Conservation (phyloP, 2,797 vertebrate genomes). For the Centroberyx gerrardi region DNA sequence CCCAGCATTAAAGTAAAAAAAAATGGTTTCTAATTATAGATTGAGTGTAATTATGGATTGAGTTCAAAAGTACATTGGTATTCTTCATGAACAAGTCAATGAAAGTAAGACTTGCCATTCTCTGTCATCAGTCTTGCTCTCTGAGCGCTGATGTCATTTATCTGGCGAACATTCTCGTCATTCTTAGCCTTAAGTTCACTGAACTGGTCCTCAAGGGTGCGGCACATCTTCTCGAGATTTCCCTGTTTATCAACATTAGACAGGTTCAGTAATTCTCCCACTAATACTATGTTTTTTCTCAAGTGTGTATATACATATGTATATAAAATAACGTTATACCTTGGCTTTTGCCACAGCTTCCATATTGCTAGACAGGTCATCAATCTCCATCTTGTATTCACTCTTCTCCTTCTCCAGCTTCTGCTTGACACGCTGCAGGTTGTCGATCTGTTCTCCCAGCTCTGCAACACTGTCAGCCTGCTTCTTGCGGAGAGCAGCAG, state of each 20-base stretch:
- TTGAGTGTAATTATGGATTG: no score
- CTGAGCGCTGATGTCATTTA: slow-evolving; percentile 87
- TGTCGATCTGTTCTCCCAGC: slow-evolving; percentile 92
- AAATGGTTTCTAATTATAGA: neutral
- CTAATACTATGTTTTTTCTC: no score
- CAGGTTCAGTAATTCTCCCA: no score
- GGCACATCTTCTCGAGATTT: no score
- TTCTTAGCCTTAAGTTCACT: no score
- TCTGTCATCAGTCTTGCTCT: slow-evolving; percentile 91
- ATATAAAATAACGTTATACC: slow-evolving; percentile 67
- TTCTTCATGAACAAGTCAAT: no score
- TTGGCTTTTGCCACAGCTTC: slow-evolving; percentile 90
- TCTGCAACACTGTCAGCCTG: slow-evolving; percentile 90
- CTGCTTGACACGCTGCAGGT: slow-evolving; percentile 92
- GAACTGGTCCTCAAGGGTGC: no score
- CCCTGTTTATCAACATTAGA: no score
- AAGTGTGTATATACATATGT: no score
- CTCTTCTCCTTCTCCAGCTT: slow-evolving; percentile 94
- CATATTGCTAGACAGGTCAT: slow-evolving; percentile 89
- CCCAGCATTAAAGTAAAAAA: slow-evolving; percentile 30
- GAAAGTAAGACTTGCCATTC: slow-evolving; percentile 81
- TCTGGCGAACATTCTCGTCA: neutral
- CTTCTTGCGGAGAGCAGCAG: slow-evolving; percentile 89
- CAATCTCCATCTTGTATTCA: slow-evolving; percentile 92
- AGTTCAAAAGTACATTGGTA: no score